These are phyloP conservation scores for Quadroppia sp. DNA, from an alignment of 2,888 invertebrate genomes.

Conservation along the genomic window DNA sequence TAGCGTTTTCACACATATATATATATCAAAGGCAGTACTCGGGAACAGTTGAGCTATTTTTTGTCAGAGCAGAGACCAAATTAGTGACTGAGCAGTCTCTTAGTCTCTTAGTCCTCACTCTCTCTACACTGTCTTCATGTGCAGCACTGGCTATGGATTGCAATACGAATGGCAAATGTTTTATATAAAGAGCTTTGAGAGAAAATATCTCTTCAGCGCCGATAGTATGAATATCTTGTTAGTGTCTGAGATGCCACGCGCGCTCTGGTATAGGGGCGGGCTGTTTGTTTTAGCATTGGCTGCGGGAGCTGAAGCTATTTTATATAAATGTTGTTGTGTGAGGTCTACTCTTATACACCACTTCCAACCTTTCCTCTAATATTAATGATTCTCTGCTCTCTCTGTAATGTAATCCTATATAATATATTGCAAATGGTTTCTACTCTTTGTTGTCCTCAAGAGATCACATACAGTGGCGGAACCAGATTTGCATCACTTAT, in stretches of 20 bases:
- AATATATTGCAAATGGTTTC: slow-evolving; percentile 36
- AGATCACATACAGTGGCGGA: not conserved
- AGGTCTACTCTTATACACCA: slow-evolving; percentile 27
- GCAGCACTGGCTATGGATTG: not conserved
- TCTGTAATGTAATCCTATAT: slow-evolving; percentile 33
- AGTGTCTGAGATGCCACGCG: slow-evolving; percentile 31
- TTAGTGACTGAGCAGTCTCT: slow-evolving; percentile 34
- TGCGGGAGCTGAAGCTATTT: slow-evolving; percentile 15
- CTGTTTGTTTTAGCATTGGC: slow-evolving; percentile 35
- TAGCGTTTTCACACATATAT: not conserved
- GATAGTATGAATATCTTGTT: slow-evolving; percentile 17
- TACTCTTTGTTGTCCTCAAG: slow-evolving; percentile 20
- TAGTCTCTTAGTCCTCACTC: not conserved
- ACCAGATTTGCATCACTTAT: not conserved
- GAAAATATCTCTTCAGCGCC: not conserved
- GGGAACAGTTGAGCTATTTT: slow-evolving; percentile 5
- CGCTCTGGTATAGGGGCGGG: slow-evolving; percentile 20
- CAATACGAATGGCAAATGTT: slow-evolving; percentile 11
- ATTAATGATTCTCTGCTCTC: slow-evolving; percentile 31
- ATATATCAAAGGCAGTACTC: not conserved
- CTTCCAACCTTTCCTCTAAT: slow-evolving; percentile 35
- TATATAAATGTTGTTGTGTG: slow-evolving; percentile 31
- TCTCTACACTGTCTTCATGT: not conserved
- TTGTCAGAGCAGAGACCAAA: slow-evolving; percentile 7
- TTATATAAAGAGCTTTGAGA: slow-evolving; percentile 11